A percentile compares a stretch with the other conserved stretches of the same genome.
These are phyloP conservation scores for Bucco capensis DNA, from an alignment of 2,113 vertebrate species.

Conservation along the genomic window DNA sequence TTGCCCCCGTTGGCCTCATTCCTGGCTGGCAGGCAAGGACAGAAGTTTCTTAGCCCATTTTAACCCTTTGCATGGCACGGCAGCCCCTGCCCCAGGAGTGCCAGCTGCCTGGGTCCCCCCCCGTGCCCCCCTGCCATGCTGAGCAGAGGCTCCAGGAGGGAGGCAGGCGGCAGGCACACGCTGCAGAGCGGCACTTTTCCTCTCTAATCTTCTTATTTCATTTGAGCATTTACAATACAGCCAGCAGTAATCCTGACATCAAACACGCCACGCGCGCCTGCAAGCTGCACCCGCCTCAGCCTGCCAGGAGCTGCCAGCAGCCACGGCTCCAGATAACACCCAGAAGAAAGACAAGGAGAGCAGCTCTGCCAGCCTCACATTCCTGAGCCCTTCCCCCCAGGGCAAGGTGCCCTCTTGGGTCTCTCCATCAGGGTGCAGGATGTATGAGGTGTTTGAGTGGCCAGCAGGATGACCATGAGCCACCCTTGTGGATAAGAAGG, in stretches of 20 bases:
- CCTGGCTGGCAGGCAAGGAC: background rate
- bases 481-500: no score
- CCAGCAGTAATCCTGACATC: slow-evolving; percentile 68
- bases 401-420: background rate
- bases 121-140: background rate
- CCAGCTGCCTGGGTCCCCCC: background rate
- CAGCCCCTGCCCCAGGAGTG: background rate
- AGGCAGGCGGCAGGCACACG: background rate
- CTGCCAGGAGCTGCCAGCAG: slow-evolving; percentile 50
- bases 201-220: slow-evolving; percentile 69
- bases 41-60: background rate
- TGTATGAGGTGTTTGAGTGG: fast-evolving
- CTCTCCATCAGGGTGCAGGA: background rate
- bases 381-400: background rate
- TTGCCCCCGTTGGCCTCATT: background rate
- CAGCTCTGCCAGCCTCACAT: background rate
- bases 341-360: background rate
- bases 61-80: background rate
- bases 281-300: slow-evolving; percentile 43
- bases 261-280: slow-evolving; percentile 51
- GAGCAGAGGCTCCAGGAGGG: background rate
- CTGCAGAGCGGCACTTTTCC: slow-evolving; percentile 53
- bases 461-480: no score
- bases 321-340: background rate
- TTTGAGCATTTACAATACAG: slow-evolving; percentile 64